Evolutionary conservation across 2,888 invertebrate species (phyloP).

Genomic region (Seladonia tumulorum): DNA sequence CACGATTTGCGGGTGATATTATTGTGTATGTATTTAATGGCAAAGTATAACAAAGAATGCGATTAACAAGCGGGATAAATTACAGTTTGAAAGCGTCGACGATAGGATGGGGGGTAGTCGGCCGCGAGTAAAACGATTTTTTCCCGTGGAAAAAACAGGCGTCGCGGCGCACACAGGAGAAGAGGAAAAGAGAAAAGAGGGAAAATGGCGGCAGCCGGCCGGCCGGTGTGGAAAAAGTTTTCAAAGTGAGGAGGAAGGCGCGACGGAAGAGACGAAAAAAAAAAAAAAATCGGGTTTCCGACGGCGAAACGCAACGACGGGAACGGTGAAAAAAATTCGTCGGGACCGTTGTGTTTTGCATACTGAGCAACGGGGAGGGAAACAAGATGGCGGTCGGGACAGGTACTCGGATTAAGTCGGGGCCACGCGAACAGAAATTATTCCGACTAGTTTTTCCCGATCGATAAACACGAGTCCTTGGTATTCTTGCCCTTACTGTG

Average conservation of each 20-base stretch:
- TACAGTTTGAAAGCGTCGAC: background rate
- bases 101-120: background rate
- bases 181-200: background rate
- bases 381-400: constrained; percentile 4
- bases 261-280: constrained; percentile 13
- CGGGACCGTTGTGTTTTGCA: constrained; percentile 22
- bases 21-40: background rate
- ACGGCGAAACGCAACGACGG: constrained; percentile 15
- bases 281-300: constrained; percentile 38
- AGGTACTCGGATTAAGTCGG: background rate
- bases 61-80: background rate
- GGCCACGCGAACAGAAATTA: background rate
- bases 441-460: background rate
- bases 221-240: constrained; percentile 26
- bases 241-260: constrained; percentile 31
- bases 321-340: constrained; percentile 27
- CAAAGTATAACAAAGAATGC: background rate
- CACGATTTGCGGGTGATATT: background rate
- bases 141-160: background rate
- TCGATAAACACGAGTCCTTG: background rate
- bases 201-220: constrained; percentile 1
- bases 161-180: background rate
- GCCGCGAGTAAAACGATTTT: constrained; percentile 22
- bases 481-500: background rate
- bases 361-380: background rate